Base-by-base conservation (phyloP, 1,140 invertebrate species). In the Spodoptera litura region DNA sequence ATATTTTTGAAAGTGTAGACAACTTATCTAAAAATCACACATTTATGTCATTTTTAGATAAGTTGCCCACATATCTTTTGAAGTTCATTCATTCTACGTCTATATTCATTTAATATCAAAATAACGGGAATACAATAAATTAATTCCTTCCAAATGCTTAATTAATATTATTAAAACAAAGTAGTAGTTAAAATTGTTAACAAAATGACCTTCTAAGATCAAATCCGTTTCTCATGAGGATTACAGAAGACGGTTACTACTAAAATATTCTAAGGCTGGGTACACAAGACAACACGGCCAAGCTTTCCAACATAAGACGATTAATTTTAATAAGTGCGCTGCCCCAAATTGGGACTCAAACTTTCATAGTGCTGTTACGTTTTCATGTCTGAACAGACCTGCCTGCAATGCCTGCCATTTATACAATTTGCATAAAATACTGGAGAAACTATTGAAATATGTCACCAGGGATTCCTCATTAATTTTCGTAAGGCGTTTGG, bases 261-360 rank as follows among this genome's bases (percentile, higher is more conserved):
- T 56, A 71, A 55, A 44, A 71, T 71, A 56, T 35, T 71, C 25
- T 71, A 55, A 71, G 68, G 27, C 27, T 55, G 27, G 27, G 64
- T 68, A 70, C 35, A 64, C 66, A 52, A 53, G 44, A 70, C 49
- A 35, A 64, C 61, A 49, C 61, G 8, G 31, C 66, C n/a, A 75
- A 75, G 72, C 58, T 31, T 15, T 11, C 25, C 55, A n/a, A 52
- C 49, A 15, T 75, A 75, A 75, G 72, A 75, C 58, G 44, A 75
- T 75, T 75, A 75, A 75, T 75, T 75, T 62, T 75, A 75, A 75
- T 75, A 75, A 61, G 15, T 62, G 52, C 59, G 20, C 13, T 55
- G 53, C 1, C 44, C 59, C 44, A 53, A 62, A 75, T 75, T 62
- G 58, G 38, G 49, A 51, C 58, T 62, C 31, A 35, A 62, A 62